Evolutionary conservation across 1,140 invertebrate species (phyloP).

Genomic region (roundworm (Caenorhabditis elegans)): WBcel235 BX284605.5:11336001-11336500

Average conservation of each 20-base stretch:
- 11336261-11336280: background rate
- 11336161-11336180: constrained; percentile 12
- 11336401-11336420: no score
- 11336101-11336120: background rate
- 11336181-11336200: constrained; percentile 26
- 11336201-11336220: constrained; percentile 24
- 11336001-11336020: constrained; percentile 20
- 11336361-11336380: no score
- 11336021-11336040: background rate
- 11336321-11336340: background rate
- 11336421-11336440: no score
- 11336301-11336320: background rate
- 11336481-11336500: no score
- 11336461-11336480: no score
- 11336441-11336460: no score
- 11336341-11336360: no score
- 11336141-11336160: constrained; percentile 20
- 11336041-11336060: background rate
- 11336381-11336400: no score
- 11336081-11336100: background rate
- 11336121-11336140: background rate
- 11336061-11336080: background rate
- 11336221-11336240: constrained; percentile 25
- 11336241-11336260: constrained; percentile 17
- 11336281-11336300: constrained; percentile 16